Base-by-base conservation (phyloP, 2,797 vertebrate species). In the Eremophila alpestris region DNA sequence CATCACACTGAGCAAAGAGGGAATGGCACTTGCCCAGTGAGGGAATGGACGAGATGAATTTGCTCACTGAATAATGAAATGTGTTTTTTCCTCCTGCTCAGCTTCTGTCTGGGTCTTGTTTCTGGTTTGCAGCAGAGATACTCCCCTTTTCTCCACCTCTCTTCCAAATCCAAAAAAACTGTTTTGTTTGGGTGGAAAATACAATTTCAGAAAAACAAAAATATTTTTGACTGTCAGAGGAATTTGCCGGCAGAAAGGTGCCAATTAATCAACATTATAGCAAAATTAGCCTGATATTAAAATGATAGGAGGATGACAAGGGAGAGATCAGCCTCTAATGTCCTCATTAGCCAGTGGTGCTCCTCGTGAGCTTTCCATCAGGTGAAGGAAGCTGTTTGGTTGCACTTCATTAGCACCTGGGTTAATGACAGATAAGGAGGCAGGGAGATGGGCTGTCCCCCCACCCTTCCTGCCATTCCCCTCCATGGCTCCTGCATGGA, bases 341-440 rank as follows among this genome's bases (percentile, higher is more conserved):
- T 97, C 94, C 97, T 97, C 96, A 97, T 97, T 97, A 97, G 83
- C 71, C 92, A 94, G 65, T 7, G 49, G 54, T 83, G 95, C 94
- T 96, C 75, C 83, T 96, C 36, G 52, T 65, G 85, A 95, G 95
- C 92, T 82, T 90, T 94, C 91, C 71, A 32, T 94, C 94, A 91
- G 24, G 59, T 71, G 95, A 82, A 81, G 78, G 92, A 96, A 96
- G 91, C 91, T 87, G 82, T 95, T 94, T 97, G 80, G 96, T 87
- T 83, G 90, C 95, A 81, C 96, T 96, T 97, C 97, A 97, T 97
- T 97, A 97, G 92, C 88, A 38, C 90, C 17, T 49, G 94, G 95
- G 97, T 97, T 98, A 97, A 97, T 97, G 97, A 96, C 92, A 84
- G 79, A 71, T 67, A 81, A 91, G 89, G 75, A 96, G 88, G 86